Conservation (phyloP, 1,140 invertebrate species). For the Heliconius melpomene region DNA sequence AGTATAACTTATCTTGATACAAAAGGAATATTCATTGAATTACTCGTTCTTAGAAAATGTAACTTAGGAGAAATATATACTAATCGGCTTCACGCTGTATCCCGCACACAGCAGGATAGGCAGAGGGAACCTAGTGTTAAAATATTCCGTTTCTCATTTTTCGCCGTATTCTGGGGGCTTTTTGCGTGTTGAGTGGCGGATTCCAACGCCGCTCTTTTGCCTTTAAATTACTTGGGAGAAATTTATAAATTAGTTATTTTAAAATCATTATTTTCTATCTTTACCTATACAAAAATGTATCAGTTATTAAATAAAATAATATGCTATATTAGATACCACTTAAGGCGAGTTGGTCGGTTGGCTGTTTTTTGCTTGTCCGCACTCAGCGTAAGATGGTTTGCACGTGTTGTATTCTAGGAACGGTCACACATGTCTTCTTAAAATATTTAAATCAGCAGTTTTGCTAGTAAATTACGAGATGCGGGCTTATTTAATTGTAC, state of each 20-base stretch:
- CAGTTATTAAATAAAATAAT: background rate
- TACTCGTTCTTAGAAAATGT: background rate
- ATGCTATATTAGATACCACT: background rate
- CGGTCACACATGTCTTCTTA: slow-evolving; percentile 53
- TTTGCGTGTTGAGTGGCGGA: too few species aligned
- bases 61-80: background rate
- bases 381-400: slow-evolving; percentile 53
- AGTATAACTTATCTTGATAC: slow-evolving; percentile 56
- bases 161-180: too few species aligned
- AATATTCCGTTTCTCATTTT: too few species aligned
- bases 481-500: slow-evolving; percentile 54
- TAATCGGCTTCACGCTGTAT: too few species aligned
- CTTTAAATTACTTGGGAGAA: too few species aligned
- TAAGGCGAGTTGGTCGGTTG: slow-evolving; percentile 20
- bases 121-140: too few species aligned
- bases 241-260: background rate
- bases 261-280: background rate
- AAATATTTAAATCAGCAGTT: slow-evolving; percentile 48
- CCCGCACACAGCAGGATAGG: too few species aligned
- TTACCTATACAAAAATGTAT: background rate
- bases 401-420: slow-evolving; percentile 74
- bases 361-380: slow-evolving; percentile 55
- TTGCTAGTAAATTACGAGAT: slow-evolving; percentile 42
- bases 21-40: background rate
- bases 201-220: too few species aligned